Evolutionary conservation across 2,888 invertebrate species (phyloP).

Genomic region (Venusia cambrica): DNA sequence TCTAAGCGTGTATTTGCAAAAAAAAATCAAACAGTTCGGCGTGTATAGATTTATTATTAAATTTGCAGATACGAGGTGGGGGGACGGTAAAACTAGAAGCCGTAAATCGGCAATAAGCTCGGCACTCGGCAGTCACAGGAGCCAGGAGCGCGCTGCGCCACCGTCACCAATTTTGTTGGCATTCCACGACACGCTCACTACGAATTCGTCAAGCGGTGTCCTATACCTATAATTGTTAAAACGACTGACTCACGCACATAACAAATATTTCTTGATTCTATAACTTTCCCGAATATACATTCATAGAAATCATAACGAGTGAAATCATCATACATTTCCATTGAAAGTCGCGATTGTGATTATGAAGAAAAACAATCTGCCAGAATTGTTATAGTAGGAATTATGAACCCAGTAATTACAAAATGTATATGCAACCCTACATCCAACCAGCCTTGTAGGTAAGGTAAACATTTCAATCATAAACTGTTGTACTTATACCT

Average conservation of each 20-base stretch:
- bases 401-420: no score
- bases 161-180: slow-evolving; percentile 36
- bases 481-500: slow-evolving; percentile 1
- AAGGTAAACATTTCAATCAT: slow-evolving; percentile 3
- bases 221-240: slow-evolving; percentile 27
- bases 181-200: slow-evolving; percentile 41
- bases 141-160: slow-evolving; percentile 25
- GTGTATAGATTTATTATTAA: no score
- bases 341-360: no score
- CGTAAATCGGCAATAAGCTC: slow-evolving; percentile 48
- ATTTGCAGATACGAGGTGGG: slow-evolving; percentile 31
- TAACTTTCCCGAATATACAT: slow-evolving; percentile 15
- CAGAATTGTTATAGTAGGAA: no score
- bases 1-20: no score
- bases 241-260: slow-evolving; percentile 36
- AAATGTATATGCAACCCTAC: no score
- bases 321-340: slow-evolving; percentile 11
- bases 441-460: no score
- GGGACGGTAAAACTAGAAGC: slow-evolving; percentile 39
- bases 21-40: no score
- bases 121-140: no score
- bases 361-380: no score
- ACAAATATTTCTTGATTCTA: slow-evolving; percentile 25
- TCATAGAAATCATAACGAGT: slow-evolving; percentile 16
- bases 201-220: slow-evolving; percentile 32